phyloP scores from a whole-genome alignment of 2,797 vertebrate genomes.

The Heterohyrax brucei region DNA sequence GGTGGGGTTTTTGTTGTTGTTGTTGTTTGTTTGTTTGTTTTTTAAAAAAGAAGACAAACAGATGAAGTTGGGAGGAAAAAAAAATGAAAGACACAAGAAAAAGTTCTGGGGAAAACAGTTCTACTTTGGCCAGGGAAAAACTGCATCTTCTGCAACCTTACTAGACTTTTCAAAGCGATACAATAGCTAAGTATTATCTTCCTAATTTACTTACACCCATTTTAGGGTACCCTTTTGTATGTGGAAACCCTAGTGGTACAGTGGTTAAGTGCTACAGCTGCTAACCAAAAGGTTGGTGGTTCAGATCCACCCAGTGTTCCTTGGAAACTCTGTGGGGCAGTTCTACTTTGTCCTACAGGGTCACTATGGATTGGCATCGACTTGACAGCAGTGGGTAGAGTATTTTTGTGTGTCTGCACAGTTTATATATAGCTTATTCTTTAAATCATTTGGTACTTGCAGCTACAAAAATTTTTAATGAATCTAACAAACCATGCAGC shows the following conservation, averaged over 20 bases:
- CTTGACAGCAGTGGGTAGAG: too few species aligned
- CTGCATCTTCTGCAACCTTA: background rate
- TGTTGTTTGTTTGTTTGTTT: too few species aligned
- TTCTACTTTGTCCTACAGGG: too few species aligned
- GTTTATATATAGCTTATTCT: background rate
- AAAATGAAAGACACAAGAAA: background rate
- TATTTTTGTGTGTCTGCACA: background rate
- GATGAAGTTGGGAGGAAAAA: conserved; percentile 23
- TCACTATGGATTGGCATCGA: too few species aligned
- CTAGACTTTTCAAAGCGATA: conserved; percentile 41
- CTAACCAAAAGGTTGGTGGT: too few species aligned
- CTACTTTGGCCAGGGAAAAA: background rate
- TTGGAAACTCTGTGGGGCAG: too few species aligned
- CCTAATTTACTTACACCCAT: background rate
- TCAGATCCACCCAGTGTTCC: too few species aligned
- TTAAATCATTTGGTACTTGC: conserved; percentile 48
- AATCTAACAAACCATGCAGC: background rate
- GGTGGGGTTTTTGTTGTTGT: too few species aligned
- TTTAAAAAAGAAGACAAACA: background rate
- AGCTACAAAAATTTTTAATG: conserved; percentile 20
- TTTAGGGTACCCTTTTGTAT: background rate
- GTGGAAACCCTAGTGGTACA: too few species aligned
- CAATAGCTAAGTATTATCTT: background rate
- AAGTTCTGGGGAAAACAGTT: conserved; percentile 29
- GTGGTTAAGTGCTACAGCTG: too few species aligned